Evolutionary conservation across 2,888 invertebrate genomes (phyloP).

Genomic region (Mantis religiosa): DNA sequence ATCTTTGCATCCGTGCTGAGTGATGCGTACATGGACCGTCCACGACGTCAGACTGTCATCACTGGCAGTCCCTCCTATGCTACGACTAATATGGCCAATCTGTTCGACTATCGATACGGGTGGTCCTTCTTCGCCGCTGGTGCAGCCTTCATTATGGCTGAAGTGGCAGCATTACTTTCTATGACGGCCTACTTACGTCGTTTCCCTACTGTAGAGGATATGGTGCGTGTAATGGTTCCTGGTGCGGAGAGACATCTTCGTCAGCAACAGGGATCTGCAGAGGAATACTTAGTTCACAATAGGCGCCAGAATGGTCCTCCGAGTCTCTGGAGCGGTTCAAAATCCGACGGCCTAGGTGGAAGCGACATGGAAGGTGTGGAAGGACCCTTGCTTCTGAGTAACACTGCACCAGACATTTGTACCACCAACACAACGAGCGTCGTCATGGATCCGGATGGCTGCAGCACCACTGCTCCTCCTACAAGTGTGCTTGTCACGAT

Average conservation of each 20-base stretch:
- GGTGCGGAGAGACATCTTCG: slow-evolving; percentile 54
- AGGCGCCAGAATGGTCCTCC: slow-evolving; percentile 25
- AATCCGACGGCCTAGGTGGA: slow-evolving; percentile 49
- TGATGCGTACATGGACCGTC: slow-evolving; percentile 52
- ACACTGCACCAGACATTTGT: slow-evolving; percentile 49
- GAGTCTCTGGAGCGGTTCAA: slow-evolving; percentile 37
- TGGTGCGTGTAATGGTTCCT: slow-evolving; percentile 60
- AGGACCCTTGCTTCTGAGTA: slow-evolving; percentile 44
- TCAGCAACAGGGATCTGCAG: slow-evolving; percentile 52
- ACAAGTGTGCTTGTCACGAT: background rate
- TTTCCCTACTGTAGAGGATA: slow-evolving; percentile 57
- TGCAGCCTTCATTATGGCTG: slow-evolving; percentile 55
- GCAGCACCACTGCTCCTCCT: background rate
- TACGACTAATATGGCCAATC: background rate
- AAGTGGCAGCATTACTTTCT: slow-evolving; percentile 54
- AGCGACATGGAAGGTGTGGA: slow-evolving; percentile 41
- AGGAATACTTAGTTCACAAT: slow-evolving; percentile 49
- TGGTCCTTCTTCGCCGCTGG: slow-evolving; percentile 61
- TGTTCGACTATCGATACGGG: slow-evolving; percentile 51
- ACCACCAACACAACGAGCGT: slow-evolving; percentile 41
- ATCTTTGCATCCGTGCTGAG: slow-evolving; percentile 58
- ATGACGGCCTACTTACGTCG: slow-evolving; percentile 57
- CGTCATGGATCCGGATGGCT: background rate
- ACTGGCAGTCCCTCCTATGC: background rate
- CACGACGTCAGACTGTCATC: slow-evolving; percentile 29